phyloP scores from a whole-genome alignment of 2,888 invertebrate species.

The Cephonodes hylas region DNA sequence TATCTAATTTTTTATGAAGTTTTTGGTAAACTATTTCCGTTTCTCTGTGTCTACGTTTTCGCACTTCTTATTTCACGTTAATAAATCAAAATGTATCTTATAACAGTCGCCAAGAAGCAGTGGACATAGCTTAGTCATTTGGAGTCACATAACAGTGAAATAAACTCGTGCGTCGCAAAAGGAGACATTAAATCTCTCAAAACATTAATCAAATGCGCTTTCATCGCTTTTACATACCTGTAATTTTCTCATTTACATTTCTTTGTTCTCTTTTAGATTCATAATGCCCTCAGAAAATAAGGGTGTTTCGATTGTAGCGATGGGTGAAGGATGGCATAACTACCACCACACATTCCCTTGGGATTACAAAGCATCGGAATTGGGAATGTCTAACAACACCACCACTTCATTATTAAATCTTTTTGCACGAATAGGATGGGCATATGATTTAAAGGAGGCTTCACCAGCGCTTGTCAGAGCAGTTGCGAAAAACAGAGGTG shows the following conservation, averaged over 20 bases:
- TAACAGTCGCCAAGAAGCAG: too few relatives aligned
- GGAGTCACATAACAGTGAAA: too few relatives aligned
- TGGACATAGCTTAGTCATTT: too few relatives aligned
- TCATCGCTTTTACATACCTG: too few relatives aligned
- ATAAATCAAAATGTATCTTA: too few relatives aligned
- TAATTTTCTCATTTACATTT: neutral
- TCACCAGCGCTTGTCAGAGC: slow-evolving; percentile 76
- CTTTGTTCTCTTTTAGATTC: slow-evolving; percentile 70
- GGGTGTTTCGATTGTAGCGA: slow-evolving; percentile 85
- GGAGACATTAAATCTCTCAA: too few relatives aligned
- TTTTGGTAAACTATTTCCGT: too few relatives aligned
- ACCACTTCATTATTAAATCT: slow-evolving; percentile 86
- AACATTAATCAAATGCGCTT: too few relatives aligned
- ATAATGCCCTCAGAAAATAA: slow-evolving; percentile 91
- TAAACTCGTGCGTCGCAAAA: too few relatives aligned
- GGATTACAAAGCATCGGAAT: slow-evolving; percentile 95
- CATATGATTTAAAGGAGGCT: slow-evolving; percentile 87
- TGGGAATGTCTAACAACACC: slow-evolving; percentile 86
- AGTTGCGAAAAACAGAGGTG: slow-evolving; percentile 80
- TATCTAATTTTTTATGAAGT: too few relatives aligned
- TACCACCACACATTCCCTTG: slow-evolving; percentile 96
- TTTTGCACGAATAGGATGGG: slow-evolving; percentile 87
- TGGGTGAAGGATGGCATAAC: slow-evolving; percentile 97
- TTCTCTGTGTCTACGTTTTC: too few relatives aligned
- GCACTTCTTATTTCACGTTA: too few relatives aligned